Base-by-base conservation (phyloP, 2,888 invertebrate genomes). In the Xylota sylvarum region DNA sequence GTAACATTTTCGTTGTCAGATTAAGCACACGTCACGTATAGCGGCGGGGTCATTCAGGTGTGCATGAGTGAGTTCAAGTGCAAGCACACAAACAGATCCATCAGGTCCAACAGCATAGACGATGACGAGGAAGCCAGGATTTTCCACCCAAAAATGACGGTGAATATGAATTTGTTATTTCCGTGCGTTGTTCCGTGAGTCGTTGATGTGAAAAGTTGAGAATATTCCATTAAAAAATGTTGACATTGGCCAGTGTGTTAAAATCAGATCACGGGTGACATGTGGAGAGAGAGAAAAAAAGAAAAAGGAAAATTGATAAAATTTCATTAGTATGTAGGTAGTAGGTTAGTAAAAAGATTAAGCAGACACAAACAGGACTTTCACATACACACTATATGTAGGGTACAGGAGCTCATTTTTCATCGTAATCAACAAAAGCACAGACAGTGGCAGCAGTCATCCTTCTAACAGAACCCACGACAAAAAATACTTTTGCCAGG, bases 191-290 rank as follows among this genome's bases (percentile, higher is more conserved):
- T 80, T 69, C 83, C 83, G 74, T 79, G 69, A 73, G 73, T 84
- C 70, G 84, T 56, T 74, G 80, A 80, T 80, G 74, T 80, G 80
- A 76, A 76, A 85, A 74, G 74, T 80, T 85, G 84, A 84, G 69
- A 58, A 62, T 74, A 79, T 84, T 80, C 80, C 84, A 85, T 85
- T 80, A 72, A 85, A 74, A 79, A 80, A 65, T 76, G 80, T 80
- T 74, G 80, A 76, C 80, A 76, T 80, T 64, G 56, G 62, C 69
- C 79, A 35, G 80, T 58, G 74, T 69, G 64, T 85, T 64, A 43
- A 56, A 62, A 79, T 69, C 64, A 70, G 50, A 70, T 52, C 74
- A 70, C 43, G 30, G 62, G 12, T 62, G 48, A 76, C 83, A 84
- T 67, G 65, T 73, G 32, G 32, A 23, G 9, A 50, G 58, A 32